A percentile compares a stretch with the other conserved stretches of the same genome.
These are phyloP conservation scores for Galemys pyrenaicus DNA, from an alignment of 2,113 vertebrate genomes.

Conservation along the genomic window DNA sequence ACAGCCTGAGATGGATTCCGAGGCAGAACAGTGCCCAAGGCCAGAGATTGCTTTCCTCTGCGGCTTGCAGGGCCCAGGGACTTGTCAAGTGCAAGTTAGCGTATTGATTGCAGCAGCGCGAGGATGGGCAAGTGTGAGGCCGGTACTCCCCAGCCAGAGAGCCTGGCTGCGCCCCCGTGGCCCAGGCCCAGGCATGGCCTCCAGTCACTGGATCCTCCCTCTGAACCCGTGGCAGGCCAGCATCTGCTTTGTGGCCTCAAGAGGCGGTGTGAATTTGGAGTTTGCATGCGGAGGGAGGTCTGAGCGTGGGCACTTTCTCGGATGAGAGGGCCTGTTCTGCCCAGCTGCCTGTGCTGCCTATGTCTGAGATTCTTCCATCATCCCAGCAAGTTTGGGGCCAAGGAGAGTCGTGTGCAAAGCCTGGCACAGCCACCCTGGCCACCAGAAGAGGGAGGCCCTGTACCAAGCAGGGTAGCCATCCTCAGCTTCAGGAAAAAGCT, in stretches of 20 bases:
- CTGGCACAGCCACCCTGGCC: not conserved
- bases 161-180: not conserved
- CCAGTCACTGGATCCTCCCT: not conserved
- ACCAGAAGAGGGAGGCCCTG: no score
- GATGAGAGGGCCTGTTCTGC: not conserved
- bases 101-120: not conserved
- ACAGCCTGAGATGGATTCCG: not conserved
- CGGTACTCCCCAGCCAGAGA: not conserved
- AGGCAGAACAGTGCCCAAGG: slow-evolving; percentile 27
- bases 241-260: not conserved
- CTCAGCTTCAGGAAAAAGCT: not conserved
- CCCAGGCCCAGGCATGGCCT: not conserved
- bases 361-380: slow-evolving; percentile 18
- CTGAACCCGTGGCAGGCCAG: not conserved
- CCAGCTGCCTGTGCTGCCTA: not conserved
- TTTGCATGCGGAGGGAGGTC: not conserved
- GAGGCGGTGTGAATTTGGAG: not conserved
- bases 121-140: not conserved
- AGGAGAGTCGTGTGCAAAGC: not conserved
- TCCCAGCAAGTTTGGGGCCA: not conserved
- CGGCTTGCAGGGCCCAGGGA: slow-evolving; percentile 17
- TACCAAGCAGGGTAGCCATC: not conserved
- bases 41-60: slow-evolving; percentile 54
- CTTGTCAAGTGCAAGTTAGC: slow-evolving; percentile 56
- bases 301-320: not conserved